Evolutionary conservation across 2,888 invertebrate species (phyloP).

Genomic region (Oscheius sp.): DNA sequence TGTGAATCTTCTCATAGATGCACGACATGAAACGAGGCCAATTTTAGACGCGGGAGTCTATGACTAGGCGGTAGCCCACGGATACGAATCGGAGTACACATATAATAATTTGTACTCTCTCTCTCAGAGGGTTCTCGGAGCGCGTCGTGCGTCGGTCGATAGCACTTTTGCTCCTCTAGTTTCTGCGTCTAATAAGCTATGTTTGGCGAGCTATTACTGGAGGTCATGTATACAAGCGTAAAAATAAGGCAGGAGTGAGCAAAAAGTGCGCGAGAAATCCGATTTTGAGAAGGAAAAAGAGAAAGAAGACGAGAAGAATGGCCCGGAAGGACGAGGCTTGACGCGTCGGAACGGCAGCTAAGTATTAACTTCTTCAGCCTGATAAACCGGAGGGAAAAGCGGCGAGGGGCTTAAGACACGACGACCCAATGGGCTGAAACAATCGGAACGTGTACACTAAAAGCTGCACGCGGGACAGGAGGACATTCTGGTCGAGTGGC

Average conservation of each 20-base stretch:
- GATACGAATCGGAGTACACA: slow-evolving; percentile 3
- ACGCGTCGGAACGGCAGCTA: slow-evolving; percentile 17
- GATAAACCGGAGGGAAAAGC: slow-evolving; percentile 32
- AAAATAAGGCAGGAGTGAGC: neutral
- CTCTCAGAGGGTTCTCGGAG: slow-evolving; percentile 11
- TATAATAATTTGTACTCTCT: slow-evolving; percentile 26
- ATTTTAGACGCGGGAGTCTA: too few relatives aligned
- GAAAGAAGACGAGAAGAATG: neutral
- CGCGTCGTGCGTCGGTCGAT: slow-evolving; percentile 32
- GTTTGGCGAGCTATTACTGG: slow-evolving; percentile 29
- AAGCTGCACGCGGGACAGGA: slow-evolving; percentile 12
- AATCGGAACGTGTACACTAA: slow-evolving; percentile 29
- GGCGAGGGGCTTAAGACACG: slow-evolving; percentile 7
- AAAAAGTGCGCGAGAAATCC: slow-evolving; percentile 2
- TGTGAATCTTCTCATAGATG: too few relatives aligned
- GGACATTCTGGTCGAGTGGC: slow-evolving; percentile 23
- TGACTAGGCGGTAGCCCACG: too few relatives aligned
- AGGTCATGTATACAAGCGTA: neutral
- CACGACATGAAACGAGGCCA: too few relatives aligned
- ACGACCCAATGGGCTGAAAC: slow-evolving; percentile 12
- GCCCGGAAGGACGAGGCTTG: slow-evolving; percentile 10
- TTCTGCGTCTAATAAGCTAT: slow-evolving; percentile 35
- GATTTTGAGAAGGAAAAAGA: neutral
- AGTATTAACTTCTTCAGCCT: slow-evolving; percentile 33
- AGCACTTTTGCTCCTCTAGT: slow-evolving; percentile 34